Evolutionary conservation across 2,797 vertebrate species (phyloP).

Genomic region (Apogon talboti): DNA sequence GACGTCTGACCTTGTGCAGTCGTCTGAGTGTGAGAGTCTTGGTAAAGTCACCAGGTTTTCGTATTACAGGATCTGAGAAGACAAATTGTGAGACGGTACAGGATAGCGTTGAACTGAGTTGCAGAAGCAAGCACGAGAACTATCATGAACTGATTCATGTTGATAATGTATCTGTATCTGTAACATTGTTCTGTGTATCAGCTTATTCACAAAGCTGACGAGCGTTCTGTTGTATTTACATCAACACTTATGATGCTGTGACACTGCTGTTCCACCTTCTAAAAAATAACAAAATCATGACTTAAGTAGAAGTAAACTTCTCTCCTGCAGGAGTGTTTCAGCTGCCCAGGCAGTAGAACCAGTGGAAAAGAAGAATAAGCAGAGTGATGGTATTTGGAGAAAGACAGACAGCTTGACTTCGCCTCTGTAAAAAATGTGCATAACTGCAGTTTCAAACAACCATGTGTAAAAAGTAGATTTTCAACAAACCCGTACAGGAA

Average conservation of each 20-base stretch:
- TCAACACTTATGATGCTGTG: not conserved
- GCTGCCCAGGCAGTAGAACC: constrained; percentile 24
- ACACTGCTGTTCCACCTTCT: not conserved
- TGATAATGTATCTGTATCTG: not conserved
- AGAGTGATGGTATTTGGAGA: constrained; percentile 36
- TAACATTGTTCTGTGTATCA: not conserved
- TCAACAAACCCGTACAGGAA: constrained; percentile 45
- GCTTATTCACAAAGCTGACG: not conserved
- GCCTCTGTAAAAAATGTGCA: constrained; percentile 40
- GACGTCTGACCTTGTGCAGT: constrained; percentile 44
- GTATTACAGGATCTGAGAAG: constrained; percentile 48
- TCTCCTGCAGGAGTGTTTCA: constrained; percentile 37
- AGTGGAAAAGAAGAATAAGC: constrained; percentile 48
- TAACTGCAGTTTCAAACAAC: constrained; percentile 39
- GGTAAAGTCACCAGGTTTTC: constrained; percentile 40
- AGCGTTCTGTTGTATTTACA: too few relatives aligned
- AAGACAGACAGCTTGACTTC: constrained; percentile 36
- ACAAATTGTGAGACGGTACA: constrained; percentile 40
- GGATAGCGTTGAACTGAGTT: constrained; percentile 2
- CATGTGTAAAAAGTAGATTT: constrained; percentile 25
- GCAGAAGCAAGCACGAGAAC: constrained; percentile 14
- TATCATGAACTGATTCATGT: constrained; percentile 6
- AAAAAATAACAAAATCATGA: constrained; percentile 6
- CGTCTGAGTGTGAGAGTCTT: constrained; percentile 44
- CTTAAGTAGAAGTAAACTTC: constrained; percentile 1